phyloP scores from a whole-genome alignment of 2,797 vertebrate species.

The Pipistrellus pygmaeus region DNA sequence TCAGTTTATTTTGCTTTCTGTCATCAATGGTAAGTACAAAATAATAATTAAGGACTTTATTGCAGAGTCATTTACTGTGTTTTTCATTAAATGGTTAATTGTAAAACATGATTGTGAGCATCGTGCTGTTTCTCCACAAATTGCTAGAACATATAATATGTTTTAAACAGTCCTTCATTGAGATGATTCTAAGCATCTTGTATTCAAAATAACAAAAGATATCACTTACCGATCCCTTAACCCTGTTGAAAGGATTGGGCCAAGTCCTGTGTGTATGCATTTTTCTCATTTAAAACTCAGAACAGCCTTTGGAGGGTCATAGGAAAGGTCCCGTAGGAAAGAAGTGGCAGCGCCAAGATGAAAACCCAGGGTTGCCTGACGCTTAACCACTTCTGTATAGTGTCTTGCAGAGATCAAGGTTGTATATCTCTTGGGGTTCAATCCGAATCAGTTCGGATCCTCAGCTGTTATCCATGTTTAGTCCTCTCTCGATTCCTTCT shows the following conservation, averaged over 20 bases:
- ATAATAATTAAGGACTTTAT: neutral
- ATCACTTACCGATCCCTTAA: neutral
- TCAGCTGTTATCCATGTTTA: neutral
- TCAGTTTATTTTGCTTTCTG: constrained; percentile 10
- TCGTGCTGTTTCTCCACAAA: neutral
- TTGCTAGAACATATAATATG: neutral
- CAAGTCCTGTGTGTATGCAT: neutral
- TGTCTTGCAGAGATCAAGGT: neutral
- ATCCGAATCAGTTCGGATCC: neutral
- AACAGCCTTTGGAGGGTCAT: neutral
- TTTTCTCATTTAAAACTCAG: neutral
- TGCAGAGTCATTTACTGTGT: neutral
- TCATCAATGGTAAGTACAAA: neutral
- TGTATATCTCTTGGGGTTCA: neutral
- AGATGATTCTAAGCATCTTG: neutral
- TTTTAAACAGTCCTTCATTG: neutral
- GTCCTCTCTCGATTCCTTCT: neutral
- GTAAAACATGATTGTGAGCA: constrained; percentile 10
- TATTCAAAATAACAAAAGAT: neutral
- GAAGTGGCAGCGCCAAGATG: neutral
- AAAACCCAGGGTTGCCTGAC: neutral
- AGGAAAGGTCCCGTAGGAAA: neutral
- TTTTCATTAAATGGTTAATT: neutral
- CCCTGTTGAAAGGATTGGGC: neutral
- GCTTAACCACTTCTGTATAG: accelerated